phyloP scores from a whole-genome alignment of 2,888 invertebrate genomes.

The Cyaniris semiargus region DNA sequence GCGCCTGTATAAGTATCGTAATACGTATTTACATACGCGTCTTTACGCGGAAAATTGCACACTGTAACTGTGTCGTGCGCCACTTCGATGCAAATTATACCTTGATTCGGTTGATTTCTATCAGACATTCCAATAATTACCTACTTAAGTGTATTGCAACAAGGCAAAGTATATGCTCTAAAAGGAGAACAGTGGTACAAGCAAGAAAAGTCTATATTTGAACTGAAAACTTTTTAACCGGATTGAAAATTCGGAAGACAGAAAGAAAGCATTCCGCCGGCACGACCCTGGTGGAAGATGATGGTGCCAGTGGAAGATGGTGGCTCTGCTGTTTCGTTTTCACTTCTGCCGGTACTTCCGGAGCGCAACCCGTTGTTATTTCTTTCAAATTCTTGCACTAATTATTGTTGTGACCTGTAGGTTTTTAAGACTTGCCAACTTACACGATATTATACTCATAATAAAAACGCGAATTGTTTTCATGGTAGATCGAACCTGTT shows the following conservation, averaged over 20 bases:
- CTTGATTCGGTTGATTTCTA: constrained; percentile 15
- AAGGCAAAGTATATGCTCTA: neutral
- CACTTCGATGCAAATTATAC: constrained; percentile 6
- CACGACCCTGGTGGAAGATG: no score
- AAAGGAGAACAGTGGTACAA: no score
- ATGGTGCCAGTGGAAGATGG: no score
- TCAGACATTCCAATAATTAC: constrained; percentile 4
- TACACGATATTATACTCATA: neutral
- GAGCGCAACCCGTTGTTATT: no score
- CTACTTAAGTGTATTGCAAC: constrained; percentile 12
- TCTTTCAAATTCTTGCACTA: no score
- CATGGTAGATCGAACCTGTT: neutral
- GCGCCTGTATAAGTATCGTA: constrained; percentile 14
- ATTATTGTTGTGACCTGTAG: no score
- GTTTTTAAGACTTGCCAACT: neutral
- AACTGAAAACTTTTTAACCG: no score
- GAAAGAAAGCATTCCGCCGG: no score
- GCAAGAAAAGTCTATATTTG: no score
- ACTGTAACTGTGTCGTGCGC: neutral
- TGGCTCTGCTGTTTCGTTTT: no score
- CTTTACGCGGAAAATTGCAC: constrained; percentile 24
- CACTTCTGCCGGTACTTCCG: no score
- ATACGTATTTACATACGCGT: constrained; percentile 1
- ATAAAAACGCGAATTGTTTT: neutral
- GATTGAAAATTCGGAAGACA: no score